Evolutionary conservation across 1,140 invertebrate species (phyloP).

Genomic region (Temnothorax nylanderi): DNA sequence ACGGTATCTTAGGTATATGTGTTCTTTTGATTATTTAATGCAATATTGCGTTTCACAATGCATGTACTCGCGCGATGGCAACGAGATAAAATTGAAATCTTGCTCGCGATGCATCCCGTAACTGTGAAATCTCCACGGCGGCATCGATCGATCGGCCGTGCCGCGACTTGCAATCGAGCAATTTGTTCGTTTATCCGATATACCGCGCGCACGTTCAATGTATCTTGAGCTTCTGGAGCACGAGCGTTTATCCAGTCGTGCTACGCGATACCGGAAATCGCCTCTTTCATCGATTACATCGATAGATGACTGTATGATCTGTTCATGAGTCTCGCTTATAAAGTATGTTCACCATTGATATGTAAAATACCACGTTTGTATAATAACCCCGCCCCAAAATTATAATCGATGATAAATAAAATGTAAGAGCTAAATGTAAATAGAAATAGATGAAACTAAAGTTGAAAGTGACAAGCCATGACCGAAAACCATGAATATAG

Average conservation of each 20-base stretch:
- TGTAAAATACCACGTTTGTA: not conserved
- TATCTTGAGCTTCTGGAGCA: conserved; percentile 2
- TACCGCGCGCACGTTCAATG: not conserved
- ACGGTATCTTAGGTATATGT: not conserved
- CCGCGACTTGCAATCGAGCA: conserved; percentile 36
- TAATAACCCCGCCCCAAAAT: not conserved
- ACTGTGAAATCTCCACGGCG: conserved; percentile 26
- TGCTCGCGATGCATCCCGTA: conserved; percentile 24
- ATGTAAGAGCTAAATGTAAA: not conserved
- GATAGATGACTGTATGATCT: not conserved
- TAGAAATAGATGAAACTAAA: not conserved
- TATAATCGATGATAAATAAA: not conserved
- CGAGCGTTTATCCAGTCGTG: conserved; percentile 29
- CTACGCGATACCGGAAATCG: conserved; percentile 24
- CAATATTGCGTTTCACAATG: conserved; percentile 19
- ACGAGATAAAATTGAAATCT: conserved; percentile 41
- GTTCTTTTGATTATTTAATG: conserved; percentile 3
- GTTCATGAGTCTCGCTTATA: not conserved
- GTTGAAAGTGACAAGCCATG: not conserved
- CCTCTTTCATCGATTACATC: conserved; percentile 25
- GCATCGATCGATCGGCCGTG: conserved; percentile 28
- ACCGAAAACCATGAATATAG: not conserved
- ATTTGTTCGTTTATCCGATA: conserved; percentile 42
- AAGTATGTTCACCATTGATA: not conserved
- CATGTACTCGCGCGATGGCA: not conserved